Evolutionary conservation across 2,888 invertebrate species (phyloP).

Genomic region (Eutolmus rufibarbis): DNA sequence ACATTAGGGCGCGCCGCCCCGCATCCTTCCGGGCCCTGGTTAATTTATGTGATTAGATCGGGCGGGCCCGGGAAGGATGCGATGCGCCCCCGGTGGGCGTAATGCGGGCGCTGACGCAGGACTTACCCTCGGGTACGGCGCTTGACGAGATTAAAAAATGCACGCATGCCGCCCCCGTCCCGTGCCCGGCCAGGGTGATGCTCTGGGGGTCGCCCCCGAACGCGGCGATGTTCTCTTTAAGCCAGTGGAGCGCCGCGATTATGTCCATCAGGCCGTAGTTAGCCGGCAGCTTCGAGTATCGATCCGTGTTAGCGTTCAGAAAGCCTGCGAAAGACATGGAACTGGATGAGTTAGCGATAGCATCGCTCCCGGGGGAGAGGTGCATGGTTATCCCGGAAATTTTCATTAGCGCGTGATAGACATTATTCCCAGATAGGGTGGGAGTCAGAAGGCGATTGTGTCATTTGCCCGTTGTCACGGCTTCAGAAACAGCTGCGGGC

Average conservation of each 20-base stretch:
- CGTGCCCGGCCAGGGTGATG: slow-evolving; percentile 94
- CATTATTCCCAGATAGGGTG: background rate
- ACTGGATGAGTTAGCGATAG: background rate
- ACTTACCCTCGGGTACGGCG: slow-evolving; percentile 87
- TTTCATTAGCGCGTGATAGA: background rate
- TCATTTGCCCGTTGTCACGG: background rate
- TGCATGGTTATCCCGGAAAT: background rate
- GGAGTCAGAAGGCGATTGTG: background rate
- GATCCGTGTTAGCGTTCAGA: slow-evolving; percentile 86
- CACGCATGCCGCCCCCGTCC: slow-evolving; percentile 94
- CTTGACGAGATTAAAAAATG: slow-evolving; percentile 94
- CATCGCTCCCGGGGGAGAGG: background rate
- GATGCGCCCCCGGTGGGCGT: background rate
- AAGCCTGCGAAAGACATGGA: slow-evolving; percentile 72
- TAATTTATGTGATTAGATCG: background rate
- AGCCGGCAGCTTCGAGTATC: slow-evolving; percentile 83
- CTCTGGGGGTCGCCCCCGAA: slow-evolving; percentile 94
- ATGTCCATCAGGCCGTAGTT: slow-evolving; percentile 99
- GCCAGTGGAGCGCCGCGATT: slow-evolving; percentile 94
- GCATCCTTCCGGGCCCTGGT: background rate
- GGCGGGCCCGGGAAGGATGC: background rate
- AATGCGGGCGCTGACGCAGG: background rate
- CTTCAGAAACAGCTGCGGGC: background rate
- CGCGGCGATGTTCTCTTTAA: slow-evolving; percentile 91
- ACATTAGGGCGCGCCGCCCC: background rate